Evolutionary conservation across 1,140 invertebrate genomes (phyloP).

Genomic region (Brachionus plicatilis): DNA sequence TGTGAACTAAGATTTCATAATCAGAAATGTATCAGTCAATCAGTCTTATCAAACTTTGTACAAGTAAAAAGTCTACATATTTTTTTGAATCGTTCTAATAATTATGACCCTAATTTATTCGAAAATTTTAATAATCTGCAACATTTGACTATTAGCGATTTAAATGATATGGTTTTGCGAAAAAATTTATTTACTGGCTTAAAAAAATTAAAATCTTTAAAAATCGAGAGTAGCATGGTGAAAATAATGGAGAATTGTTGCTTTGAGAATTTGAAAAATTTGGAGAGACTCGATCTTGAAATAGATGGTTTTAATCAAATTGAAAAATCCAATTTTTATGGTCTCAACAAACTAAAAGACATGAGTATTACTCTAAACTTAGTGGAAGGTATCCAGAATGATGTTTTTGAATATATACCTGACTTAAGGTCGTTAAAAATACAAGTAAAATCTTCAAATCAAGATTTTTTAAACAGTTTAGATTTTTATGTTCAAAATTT

Average conservation of each 20-base stretch:
- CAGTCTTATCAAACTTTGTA: neutral
- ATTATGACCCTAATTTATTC: neutral
- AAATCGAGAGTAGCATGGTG: neutral
- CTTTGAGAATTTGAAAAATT: neutral
- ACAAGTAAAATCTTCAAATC: neutral
- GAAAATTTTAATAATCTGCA: neutral
- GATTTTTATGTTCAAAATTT: neutral
- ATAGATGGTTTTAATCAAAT: neutral
- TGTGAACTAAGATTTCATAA: neutral
- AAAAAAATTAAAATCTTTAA: neutral
- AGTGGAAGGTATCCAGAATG: neutral
- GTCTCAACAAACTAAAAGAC: neutral
- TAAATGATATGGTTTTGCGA: neutral
- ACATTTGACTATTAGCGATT: neutral
- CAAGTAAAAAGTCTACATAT: neutral
- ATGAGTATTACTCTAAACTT: neutral
- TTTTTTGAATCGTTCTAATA: neutral
- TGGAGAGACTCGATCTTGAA: neutral
- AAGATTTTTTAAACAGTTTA: neutral
- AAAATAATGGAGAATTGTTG: neutral
- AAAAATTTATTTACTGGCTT: neutral
- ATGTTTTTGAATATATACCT: neutral
- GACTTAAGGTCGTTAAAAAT: neutral
- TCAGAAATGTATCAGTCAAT: neutral
- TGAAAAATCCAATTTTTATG: neutral